phyloP scores from a whole-genome alignment of 2,113 vertebrate genomes.

The Calidris pygmaea region DNA sequence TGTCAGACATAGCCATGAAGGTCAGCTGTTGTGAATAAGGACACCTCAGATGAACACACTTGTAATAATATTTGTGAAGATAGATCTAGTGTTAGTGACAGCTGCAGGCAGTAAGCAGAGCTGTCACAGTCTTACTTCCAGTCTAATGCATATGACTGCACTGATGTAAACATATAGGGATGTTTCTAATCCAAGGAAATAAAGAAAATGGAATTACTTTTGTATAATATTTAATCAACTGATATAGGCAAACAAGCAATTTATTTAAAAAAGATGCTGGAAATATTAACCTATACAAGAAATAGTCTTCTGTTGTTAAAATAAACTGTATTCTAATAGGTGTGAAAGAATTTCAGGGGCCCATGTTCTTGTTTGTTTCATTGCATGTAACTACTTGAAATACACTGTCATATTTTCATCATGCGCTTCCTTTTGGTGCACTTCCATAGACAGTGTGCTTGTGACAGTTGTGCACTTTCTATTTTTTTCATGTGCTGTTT shows the following conservation, averaged over 20 bases:
- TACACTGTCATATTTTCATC: background rate
- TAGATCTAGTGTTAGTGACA: slow-evolving; percentile 53
- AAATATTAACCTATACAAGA: background rate
- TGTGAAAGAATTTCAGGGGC: background rate
- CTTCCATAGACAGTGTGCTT: background rate
- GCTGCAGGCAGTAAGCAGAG: slow-evolving; percentile 28
- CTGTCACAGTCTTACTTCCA: background rate
- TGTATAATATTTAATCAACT: background rate
- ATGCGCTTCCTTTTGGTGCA: background rate
- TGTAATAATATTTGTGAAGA: slow-evolving; percentile 68
- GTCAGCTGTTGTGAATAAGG: slow-evolving; percentile 58
- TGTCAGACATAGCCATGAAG: slow-evolving; percentile 57
- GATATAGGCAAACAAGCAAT: background rate
- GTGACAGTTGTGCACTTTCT: background rate
- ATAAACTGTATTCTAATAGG: background rate
- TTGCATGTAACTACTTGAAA: background rate
- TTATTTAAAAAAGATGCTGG: background rate
- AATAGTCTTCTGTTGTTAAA: background rate
- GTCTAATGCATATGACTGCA: background rate
- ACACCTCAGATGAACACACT: slow-evolving; percentile 48
- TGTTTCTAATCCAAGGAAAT: background rate
- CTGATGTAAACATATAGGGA: background rate
- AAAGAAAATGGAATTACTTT: background rate
- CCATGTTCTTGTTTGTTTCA: background rate
- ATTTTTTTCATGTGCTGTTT: background rate